Evolutionary conservation across 2,113 vertebrate species (phyloP).

Genomic region (Erpornis zantholeuca): DNA sequence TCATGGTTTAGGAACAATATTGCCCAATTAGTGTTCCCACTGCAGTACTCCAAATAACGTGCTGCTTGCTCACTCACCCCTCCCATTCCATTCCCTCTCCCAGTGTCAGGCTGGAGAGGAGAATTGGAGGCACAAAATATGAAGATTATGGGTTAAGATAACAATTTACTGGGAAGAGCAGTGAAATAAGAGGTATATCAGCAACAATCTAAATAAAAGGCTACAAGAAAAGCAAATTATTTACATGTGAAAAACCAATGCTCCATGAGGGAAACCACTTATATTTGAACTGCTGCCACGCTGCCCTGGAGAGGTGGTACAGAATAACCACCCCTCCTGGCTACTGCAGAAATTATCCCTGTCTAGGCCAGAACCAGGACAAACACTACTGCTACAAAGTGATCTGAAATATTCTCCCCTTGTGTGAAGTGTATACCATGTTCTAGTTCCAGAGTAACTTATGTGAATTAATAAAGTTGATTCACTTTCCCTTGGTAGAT

Average conservation of each 20-base stretch:
- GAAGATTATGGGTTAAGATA: neutral
- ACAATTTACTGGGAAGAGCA: neutral
- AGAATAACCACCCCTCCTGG: neutral
- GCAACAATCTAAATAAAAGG: neutral
- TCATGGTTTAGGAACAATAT: neutral
- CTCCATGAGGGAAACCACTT: neutral
- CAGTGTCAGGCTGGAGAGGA: neutral
- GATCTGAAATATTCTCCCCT: neutral
- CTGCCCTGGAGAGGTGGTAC: neutral
- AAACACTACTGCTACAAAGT: neutral
- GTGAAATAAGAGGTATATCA: neutral
- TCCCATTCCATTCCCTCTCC: neutral
- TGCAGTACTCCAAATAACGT: neutral
- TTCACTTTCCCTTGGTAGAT: neutral
- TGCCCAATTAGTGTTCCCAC: neutral
- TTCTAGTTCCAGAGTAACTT: neutral
- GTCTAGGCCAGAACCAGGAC: neutral
- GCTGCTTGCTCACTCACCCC: neutral
- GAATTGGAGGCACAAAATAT: neutral
- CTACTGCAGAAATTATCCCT: neutral
- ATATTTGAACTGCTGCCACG: fast-evolving
- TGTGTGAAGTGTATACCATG: neutral
- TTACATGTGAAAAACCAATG: neutral
- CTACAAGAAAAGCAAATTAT: neutral
- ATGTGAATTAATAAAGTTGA: neutral